Conservation (phyloP, 2,888 invertebrate species). For the Pristionchus mayeri region DNA sequence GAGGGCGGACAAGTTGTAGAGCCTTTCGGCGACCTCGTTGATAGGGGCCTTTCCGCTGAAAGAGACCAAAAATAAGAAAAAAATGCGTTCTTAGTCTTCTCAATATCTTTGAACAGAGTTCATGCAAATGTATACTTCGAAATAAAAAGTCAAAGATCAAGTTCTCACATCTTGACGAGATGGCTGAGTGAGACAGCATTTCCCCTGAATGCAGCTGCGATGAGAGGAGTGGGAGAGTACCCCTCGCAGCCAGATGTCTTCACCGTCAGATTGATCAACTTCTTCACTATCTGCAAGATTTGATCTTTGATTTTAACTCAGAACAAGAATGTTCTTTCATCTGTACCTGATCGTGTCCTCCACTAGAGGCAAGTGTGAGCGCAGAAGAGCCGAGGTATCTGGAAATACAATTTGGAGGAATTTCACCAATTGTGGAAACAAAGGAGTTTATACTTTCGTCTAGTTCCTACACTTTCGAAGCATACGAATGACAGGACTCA, state of each 20-base stretch:
- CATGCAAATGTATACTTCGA: too few species aligned
- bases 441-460: too few species aligned
- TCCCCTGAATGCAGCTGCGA: constrained; percentile 65
- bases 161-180: constrained; percentile 42
- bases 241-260: constrained; percentile 47
- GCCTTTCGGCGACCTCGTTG: constrained; percentile 56
- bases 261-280: constrained; percentile 56
- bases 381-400: constrained; percentile 60
- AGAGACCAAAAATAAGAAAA: not conserved
- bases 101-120: too few species aligned
- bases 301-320: not conserved
- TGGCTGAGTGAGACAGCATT: constrained; percentile 49
- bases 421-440: not conserved
- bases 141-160: not conserved
- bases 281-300: constrained; percentile 52
- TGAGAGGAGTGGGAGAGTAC: constrained; percentile 63
- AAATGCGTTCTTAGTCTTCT: too few species aligned
- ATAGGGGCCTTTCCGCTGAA: constrained; percentile 53
- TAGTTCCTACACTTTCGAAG: too few species aligned
- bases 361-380: constrained; percentile 62
- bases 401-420: not conserved
- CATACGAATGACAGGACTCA: too few species aligned
- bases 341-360: constrained; percentile 60
- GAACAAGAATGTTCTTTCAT: not conserved
- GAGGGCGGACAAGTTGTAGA: constrained; percentile 58